Evolutionary conservation across 1,140 invertebrate genomes (phyloP).

Genomic region (Heliconius congener): DNA sequence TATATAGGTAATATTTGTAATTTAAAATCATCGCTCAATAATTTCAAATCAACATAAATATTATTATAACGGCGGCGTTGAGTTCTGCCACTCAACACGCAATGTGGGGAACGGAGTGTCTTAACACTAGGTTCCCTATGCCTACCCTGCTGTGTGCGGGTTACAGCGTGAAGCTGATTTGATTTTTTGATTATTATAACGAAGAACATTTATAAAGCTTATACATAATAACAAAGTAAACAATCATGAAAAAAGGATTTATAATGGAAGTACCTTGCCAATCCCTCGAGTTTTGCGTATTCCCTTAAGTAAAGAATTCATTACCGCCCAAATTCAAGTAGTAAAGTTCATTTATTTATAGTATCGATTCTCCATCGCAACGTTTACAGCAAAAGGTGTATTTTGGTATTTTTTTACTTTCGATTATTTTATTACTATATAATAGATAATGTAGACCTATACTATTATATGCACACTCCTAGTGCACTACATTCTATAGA

Average conservation of each 20-base stretch:
- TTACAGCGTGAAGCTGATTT: no score
- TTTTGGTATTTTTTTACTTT: neutral
- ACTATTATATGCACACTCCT: no score
- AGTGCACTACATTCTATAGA: no score
- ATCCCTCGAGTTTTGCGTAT: neutral
- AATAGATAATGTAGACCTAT: neutral
- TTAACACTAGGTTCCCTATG: no score
- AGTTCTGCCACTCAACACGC: no score
- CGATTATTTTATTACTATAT: neutral
- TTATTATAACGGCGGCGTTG: no score
- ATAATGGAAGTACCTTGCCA: neutral
- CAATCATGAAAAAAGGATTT: neutral
- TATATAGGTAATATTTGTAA: no score
- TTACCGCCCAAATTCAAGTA: neutral
- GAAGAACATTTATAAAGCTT: neutral
- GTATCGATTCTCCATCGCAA: neutral
- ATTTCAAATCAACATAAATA: no score
- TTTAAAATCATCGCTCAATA: no score
- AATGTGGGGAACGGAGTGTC: no score
- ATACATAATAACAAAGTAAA: neutral
- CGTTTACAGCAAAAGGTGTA: neutral
- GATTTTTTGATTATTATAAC: no score
- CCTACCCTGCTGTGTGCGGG: no score
- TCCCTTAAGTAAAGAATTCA: slow-evolving; percentile 1
- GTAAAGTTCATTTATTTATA: neutral